These are phyloP conservation scores for Leptinotarsa peninsularis DNA, from an alignment of 2,888 invertebrate genomes.

Conservation along the genomic window DNA sequence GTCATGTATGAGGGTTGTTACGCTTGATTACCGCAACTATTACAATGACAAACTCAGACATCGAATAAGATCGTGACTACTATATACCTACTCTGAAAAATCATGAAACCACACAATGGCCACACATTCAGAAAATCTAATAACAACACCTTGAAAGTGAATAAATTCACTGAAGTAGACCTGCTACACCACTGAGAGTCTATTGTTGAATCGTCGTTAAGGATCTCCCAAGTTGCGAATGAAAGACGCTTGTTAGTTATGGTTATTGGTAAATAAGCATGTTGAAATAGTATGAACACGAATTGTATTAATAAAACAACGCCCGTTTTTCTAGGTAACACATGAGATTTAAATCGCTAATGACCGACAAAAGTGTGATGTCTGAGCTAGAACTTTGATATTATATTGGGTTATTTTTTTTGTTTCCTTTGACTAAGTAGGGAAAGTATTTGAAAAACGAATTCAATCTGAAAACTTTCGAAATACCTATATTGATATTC, in stretches of 20 bases:
- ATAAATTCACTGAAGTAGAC: conserved; percentile 11
- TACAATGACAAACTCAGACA: no score
- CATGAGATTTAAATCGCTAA: conserved; percentile 27
- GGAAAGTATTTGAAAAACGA: background rate
- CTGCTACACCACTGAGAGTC: conserved; percentile 27
- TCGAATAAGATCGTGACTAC: no score
- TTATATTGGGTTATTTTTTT: background rate
- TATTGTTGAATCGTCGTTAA: conserved; percentile 26
- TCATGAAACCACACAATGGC: background rate
- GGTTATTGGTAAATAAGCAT: conserved; percentile 49
- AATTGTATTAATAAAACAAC: conserved; percentile 48
- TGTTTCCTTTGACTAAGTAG: background rate
- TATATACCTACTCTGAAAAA: background rate
- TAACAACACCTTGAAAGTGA: background rate
- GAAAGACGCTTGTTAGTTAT: conserved; percentile 44
- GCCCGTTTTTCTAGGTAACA: conserved; percentile 39
- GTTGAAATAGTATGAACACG: conserved; percentile 48
- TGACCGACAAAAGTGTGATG: conserved; percentile 14
- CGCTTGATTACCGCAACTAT: no score
- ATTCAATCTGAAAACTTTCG: no score
- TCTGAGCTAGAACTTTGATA: background rate
- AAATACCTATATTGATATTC: no score
- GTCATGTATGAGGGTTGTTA: no score
- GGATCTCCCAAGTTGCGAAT: conserved; percentile 40
- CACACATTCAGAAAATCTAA: background rate